Evolutionary conservation across 2,888 invertebrate genomes (phyloP).

Genomic region (Rotaria macrura): DNA sequence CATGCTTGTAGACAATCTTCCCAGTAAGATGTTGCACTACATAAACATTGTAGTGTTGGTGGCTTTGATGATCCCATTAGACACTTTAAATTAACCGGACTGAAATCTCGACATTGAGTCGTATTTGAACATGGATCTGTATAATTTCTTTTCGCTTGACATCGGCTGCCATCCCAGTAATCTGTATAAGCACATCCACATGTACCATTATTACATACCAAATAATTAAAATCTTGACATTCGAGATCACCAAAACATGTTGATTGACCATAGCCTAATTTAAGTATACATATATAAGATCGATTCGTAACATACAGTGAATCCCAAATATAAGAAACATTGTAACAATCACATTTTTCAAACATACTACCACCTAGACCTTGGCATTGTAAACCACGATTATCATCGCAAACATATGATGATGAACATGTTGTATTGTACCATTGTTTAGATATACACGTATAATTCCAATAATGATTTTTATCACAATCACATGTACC

Average conservation of each 20-base stretch:
- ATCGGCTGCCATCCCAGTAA: neutral
- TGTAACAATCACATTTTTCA: neutral
- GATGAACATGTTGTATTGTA: neutral
- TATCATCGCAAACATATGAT: conserved; percentile 18
- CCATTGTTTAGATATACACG: neutral
- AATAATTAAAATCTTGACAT: conserved; percentile 5
- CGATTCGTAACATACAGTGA: neutral
- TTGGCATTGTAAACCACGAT: conserved; percentile 9
- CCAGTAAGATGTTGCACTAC: neutral
- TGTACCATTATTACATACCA: neutral
- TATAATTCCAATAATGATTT: neutral
- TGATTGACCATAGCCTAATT: neutral
- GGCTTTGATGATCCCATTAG: neutral
- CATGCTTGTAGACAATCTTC: neutral
- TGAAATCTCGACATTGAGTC: neutral
- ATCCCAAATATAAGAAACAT: neutral
- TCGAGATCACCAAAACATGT: neutral
- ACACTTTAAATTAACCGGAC: neutral
- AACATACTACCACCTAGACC: neutral
- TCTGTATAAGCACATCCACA: neutral
- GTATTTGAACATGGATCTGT: neutral
- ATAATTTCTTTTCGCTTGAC: neutral
- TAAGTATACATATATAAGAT: neutral
- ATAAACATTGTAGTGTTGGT: neutral
- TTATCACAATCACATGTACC: neutral